A percentile compares a stretch with the other conserved stretches of the same genome.
These are phyloP conservation scores for Araneus ventricosus DNA, from an alignment of 1,140 invertebrate genomes.

Conservation along the genomic window DNA sequence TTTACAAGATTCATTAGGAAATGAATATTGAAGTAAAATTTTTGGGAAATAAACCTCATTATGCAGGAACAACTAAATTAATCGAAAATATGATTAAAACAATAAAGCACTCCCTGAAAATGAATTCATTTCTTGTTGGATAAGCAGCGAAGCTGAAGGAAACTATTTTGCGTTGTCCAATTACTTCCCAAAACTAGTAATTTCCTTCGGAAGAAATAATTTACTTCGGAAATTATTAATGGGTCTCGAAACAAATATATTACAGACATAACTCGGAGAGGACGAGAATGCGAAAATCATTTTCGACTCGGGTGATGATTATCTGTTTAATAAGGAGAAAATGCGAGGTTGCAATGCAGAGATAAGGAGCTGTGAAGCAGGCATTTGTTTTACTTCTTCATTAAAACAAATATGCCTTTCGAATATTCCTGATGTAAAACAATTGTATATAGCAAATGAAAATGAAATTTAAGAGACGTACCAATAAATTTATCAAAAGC, in stretches of 20 bases:
- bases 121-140: not conserved
- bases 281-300: not conserved
- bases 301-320: not conserved
- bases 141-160: not conserved
- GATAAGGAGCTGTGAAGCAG: not conserved
- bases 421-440: too few relatives aligned
- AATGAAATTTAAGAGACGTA: too few relatives aligned
- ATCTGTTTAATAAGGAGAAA: constrained; percentile 26
- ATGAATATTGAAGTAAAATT: too few relatives aligned
- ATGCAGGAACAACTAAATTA: not conserved
- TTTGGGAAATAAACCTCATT: too few relatives aligned
- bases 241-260: constrained; percentile 6
- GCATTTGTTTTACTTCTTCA: too few relatives aligned
- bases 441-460: too few relatives aligned
- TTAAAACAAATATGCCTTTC: too few relatives aligned
- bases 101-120: not conserved
- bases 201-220: constrained; percentile 32
- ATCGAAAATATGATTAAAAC: not conserved
- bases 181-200: not conserved
- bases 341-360: not conserved
- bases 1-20: too few relatives aligned
- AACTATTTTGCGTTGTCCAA: not conserved
- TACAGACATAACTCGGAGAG: not conserved
- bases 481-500: too few relatives aligned
- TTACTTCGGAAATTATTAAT: constrained; percentile 33